Base-by-base conservation (phyloP, 2,888 invertebrate genomes). In the Pandemis heparana region DNA sequence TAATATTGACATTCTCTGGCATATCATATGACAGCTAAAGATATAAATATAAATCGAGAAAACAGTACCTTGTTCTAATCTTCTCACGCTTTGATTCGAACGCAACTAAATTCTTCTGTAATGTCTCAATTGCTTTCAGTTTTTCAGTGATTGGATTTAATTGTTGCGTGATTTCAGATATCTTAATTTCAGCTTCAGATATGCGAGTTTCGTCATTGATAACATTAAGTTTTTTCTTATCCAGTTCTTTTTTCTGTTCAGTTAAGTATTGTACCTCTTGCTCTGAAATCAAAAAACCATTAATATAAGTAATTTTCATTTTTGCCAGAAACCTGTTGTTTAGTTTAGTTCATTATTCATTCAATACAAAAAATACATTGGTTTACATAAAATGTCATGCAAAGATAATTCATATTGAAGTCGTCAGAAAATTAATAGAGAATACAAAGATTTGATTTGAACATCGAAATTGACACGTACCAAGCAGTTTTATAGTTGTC, bases 131-230 rank as follows among this genome's bases (percentile, higher is more conserved):
- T 68, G 94, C 94, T 38, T 81, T 79, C 41, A 96, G 83, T 72
- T 95, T 95, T 16, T 94, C 93, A 66, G 94, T 90, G 51, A 96
- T 87, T 0, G 96, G 95, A 76, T 94, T 94, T 68, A 96, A 83
- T 79, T 96, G 95, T 32, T 95, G 93, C 46, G 95, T 89, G 9
- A 96, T 91, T 69, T 95, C 94, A 5, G 90, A 86, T 63, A 96
- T 92, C 81, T 96, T 95, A 0, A 95, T 90, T 82, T 96, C 95
- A 14, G 95, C 87, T 75, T 96, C 95, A 43, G 94, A 94, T 63
- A 96, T 92, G 78, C 95, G 95, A n/a, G 96, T 95, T 79, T 95
- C 95, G 10, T 96, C 95, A 72, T 95, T 95, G 0, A 95, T 89
- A 9, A 95, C 89, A 75, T 92, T 92, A 16, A 95, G 78, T 75